Conservation (phyloP, 1,140 invertebrate species). For the Saccostrea cuccullata region DNA sequence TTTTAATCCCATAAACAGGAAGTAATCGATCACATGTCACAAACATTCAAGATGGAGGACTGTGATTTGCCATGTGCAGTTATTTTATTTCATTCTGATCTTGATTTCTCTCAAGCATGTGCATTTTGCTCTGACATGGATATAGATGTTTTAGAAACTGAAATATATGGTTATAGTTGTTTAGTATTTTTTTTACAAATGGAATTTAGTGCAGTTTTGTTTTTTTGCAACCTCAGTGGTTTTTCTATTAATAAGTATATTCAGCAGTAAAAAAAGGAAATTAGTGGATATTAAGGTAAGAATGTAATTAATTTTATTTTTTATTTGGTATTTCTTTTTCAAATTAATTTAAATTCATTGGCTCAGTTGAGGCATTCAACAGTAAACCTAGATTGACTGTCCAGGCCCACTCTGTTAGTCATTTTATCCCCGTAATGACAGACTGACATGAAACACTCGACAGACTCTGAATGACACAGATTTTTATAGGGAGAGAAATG, state of each 20-base stretch:
- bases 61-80: conserved; percentile 5
- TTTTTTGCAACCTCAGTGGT: neutral
- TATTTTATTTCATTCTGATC: conserved; percentile 6
- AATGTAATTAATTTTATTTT: neutral
- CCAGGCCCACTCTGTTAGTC: neutral
- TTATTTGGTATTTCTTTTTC: neutral
- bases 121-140: conserved; percentile 31
- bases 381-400: neutral
- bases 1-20: neutral
- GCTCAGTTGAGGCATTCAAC: neutral
- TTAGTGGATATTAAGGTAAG: neutral
- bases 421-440: neutral
- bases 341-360: neutral
- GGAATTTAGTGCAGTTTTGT: conserved; percentile 1
- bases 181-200: neutral
- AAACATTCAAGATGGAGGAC: neutral
- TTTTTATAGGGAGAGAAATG: neutral
- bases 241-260: conserved; percentile 1
- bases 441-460: neutral
- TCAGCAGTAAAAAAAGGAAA: neutral
- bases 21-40: neutral
- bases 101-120: conserved; percentile 4
- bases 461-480: neutral
- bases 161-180: conserved; percentile 10
- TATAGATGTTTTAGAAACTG: conserved; percentile 23